These are phyloP conservation scores for Apeltes quadracus DNA, from an alignment of 2,113 vertebrate species.

Conservation along the genomic window DNA sequence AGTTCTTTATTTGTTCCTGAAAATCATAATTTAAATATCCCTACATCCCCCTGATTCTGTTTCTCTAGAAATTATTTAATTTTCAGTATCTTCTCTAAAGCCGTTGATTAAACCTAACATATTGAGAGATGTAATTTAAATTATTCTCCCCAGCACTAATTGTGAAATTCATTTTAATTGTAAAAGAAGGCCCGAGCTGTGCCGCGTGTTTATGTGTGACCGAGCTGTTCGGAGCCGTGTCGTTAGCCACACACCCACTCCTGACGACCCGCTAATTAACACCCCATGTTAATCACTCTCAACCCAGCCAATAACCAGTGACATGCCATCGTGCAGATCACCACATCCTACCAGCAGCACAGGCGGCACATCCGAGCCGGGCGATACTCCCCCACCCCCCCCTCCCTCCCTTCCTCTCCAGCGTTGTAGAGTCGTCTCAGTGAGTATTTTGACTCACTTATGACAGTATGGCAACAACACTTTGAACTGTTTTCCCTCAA, in stretches of 20 bases:
- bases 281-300: conserved; percentile 80
- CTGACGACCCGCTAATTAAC: conserved; percentile 76
- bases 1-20: conserved; percentile 2
- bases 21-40: conserved; percentile 1
- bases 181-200: conserved; percentile 38
- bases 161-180: conserved; percentile 60
- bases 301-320: conserved; percentile 73
- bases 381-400: conserved; percentile 35
- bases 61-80: conserved; percentile 25
- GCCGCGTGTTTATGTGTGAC: conserved; percentile 59
- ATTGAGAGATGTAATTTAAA: conserved; percentile 24
- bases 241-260: conserved; percentile 67
- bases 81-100: conserved; percentile 7
- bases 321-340: conserved; percentile 75
- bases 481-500: conserved; percentile 38
- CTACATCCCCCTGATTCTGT: conserved; percentile 17
- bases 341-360: conserved; percentile 59
- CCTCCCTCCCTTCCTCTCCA: conserved; percentile 18
- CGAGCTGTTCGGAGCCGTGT: conserved; percentile 53
- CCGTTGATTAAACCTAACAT: conserved; percentile 39
- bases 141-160: conserved; percentile 41
- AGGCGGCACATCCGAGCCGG: conserved; percentile 43
- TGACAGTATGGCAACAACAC: conserved; percentile 15
- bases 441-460: conserved; percentile 56
- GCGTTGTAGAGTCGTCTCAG: conserved; percentile 43